phyloP scores from a whole-genome alignment of 2,888 invertebrate species.

The Hypsopygia costalis region DNA sequence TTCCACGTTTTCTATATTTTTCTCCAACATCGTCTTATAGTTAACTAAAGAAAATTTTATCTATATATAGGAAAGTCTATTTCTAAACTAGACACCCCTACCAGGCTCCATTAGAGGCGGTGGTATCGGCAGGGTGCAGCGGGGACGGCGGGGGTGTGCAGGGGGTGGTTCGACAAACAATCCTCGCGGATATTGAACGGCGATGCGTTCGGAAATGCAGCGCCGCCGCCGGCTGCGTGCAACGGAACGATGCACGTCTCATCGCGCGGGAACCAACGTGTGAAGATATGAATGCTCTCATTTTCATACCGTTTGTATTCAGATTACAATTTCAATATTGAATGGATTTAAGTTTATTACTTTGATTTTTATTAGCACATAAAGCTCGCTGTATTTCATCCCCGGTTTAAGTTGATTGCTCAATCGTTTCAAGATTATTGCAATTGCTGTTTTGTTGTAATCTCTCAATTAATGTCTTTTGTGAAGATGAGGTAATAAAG shows the following conservation, averaged over 20 bases:
- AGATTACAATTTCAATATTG: conserved; percentile 31
- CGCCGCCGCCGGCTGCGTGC: conserved; percentile 55
- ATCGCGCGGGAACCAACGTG: conserved; percentile 56
- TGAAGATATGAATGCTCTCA: conserved; percentile 63
- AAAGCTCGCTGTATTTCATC: neutral
- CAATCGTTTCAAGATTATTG: too few species aligned
- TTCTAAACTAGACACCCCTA: conserved; percentile 55
- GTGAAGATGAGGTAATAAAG: too few species aligned
- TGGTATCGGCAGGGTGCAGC: conserved; percentile 29
- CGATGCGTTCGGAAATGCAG: conserved; percentile 76
- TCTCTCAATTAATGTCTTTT: too few species aligned
- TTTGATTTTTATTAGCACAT: conserved; percentile 1
- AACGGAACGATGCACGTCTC: conserved; percentile 53
- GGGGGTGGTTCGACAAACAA: conserved; percentile 66
- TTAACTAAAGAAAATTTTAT: conserved; percentile 24
- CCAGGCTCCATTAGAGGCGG: conserved; percentile 48
- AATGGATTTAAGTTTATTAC: neutral
- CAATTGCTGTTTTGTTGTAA: too few species aligned
- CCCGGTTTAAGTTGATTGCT: too few species aligned
- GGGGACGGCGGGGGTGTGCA: conserved; percentile 27
- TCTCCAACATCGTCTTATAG: conserved; percentile 1
- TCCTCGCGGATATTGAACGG: conserved; percentile 77
- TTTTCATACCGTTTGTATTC: conserved; percentile 58
- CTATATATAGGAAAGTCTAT: conserved; percentile 44
- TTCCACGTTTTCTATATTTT: too few species aligned